Percentiles rank a stretch among this genome's conserved stretches.
phyloP scores from a whole-genome alignment of 2,888 invertebrate genomes.

The Oscheius sp. region DNA sequence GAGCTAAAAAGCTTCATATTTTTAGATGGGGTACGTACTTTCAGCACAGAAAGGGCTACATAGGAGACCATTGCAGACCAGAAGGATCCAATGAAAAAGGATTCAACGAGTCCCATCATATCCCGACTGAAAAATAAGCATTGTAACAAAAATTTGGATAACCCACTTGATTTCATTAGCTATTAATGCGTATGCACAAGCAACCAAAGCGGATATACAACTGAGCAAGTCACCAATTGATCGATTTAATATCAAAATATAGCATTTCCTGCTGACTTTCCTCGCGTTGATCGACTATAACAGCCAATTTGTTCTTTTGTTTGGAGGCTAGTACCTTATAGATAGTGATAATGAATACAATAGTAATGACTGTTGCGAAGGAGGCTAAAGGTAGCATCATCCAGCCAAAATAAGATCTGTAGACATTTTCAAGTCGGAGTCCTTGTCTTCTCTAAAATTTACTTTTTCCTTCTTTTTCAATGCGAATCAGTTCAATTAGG shows the following conservation, averaged over 20 bases:
- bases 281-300: slow-evolving; percentile 60
- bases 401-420: slow-evolving; percentile 63
- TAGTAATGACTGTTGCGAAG: slow-evolving; percentile 53
- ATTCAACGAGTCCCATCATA: slow-evolving; percentile 58
- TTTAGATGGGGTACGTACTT: slow-evolving; percentile 24
- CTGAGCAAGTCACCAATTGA: slow-evolving; percentile 65
- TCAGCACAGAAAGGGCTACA: slow-evolving; percentile 56
- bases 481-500: slow-evolving; percentile 7
- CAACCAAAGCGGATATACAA: slow-evolving; percentile 52
- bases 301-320: background rate
- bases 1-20: slow-evolving; percentile 38
- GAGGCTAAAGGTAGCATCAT: slow-evolving; percentile 60
- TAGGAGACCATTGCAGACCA: slow-evolving; percentile 66
- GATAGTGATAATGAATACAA: slow-evolving; percentile 58
- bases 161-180: slow-evolving; percentile 62
- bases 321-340: slow-evolving; percentile 36
- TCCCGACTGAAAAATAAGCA: slow-evolving; percentile 58
- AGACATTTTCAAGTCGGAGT: slow-evolving; percentile 56
- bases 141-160: background rate
- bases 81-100: slow-evolving; percentile 63
- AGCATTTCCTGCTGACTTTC: slow-evolving; percentile 65
- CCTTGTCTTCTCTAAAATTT: slow-evolving; percentile 52
- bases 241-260: slow-evolving; percentile 66
- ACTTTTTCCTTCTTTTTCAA: background rate
- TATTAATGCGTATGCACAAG: slow-evolving; percentile 53